Evolutionary conservation across 1,140 invertebrate genomes (phyloP).

Genomic region (Drosophila azteca): DNA sequence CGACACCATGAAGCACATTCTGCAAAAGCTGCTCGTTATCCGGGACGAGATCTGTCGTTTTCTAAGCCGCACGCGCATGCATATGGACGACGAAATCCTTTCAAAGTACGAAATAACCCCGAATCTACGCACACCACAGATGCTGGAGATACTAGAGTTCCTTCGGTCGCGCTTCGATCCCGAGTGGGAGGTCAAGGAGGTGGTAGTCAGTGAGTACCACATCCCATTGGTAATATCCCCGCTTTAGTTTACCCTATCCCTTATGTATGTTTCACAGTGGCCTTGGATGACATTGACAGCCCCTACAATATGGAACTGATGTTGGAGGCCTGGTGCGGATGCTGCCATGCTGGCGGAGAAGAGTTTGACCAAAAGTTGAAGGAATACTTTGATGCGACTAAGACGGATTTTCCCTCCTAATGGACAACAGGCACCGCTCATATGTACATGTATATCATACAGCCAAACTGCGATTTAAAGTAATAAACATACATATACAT

Average conservation of each 20-base stretch:
- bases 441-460: too few relatives aligned
- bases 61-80: slow-evolving; percentile 22
- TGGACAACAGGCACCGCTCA: too few relatives aligned
- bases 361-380: slow-evolving; percentile 22
- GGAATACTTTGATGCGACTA: background rate
- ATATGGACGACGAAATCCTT: slow-evolving; percentile 19
- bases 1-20: background rate
- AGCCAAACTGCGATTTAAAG: too few relatives aligned
- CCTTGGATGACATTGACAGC: slow-evolving; percentile 14
- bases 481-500: too few relatives aligned
- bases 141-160: slow-evolving; percentile 34
- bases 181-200: slow-evolving; percentile 60
- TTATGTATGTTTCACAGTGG: slow-evolving; percentile 7
- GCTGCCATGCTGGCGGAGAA: slow-evolving; percentile 37
- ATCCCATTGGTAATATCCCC: too few relatives aligned
- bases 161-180: slow-evolving; percentile 34
- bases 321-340: slow-evolving; percentile 25
- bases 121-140: slow-evolving; percentile 1
- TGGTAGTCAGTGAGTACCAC: slow-evolving; percentile 52
- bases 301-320: slow-evolving; percentile 21
- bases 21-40: slow-evolving; percentile 1
- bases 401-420: too few relatives aligned
- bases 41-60: slow-evolving; percentile 16
- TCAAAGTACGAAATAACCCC: background rate
- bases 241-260: background rate